phyloP scores from a whole-genome alignment of 2,888 invertebrate species.

The Chaitophorus viminalis region DNA sequence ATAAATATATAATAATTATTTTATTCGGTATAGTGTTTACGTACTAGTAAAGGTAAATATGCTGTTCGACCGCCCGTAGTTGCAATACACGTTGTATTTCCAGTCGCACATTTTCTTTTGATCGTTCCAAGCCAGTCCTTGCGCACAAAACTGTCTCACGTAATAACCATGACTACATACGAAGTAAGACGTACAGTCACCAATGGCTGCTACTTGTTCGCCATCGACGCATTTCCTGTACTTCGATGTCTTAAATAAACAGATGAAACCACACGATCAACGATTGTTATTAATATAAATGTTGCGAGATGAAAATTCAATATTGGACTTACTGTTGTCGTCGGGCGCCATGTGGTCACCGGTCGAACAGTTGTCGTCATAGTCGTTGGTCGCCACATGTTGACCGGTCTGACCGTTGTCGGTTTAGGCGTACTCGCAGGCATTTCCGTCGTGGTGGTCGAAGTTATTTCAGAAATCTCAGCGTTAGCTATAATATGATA shows the following conservation, averaged over 20 bases:
- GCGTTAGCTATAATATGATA: conserved; percentile 12
- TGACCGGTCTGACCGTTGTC: conserved; percentile 67
- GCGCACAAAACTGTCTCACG: conserved; percentile 79
- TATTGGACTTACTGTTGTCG: conserved; percentile 64
- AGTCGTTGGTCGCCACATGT: conserved; percentile 63
- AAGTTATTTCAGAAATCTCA: conserved; percentile 29
- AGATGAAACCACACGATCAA: not conserved
- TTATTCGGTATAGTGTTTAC: no score
- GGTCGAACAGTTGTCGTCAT: conserved; percentile 66
- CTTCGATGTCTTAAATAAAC: conserved; percentile 20
- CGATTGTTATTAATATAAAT: not conserved
- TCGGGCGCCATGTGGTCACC: conserved; percentile 66
- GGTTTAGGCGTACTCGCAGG: conserved; percentile 6
- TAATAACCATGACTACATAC: conserved; percentile 80
- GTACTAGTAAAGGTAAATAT: conserved; percentile 20
- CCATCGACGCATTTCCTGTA: conserved; percentile 65
- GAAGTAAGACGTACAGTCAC: conserved; percentile 80
- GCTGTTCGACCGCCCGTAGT: conserved; percentile 65
- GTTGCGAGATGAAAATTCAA: not conserved
- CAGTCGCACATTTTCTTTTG: conserved; percentile 79
- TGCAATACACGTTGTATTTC: conserved; percentile 80
- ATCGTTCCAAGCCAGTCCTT: conserved; percentile 83
- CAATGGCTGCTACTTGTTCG: conserved; percentile 72
- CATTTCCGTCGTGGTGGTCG: not conserved
- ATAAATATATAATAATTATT: no score